Base-by-base conservation (phyloP, 2,888 invertebrate species). In the Lycophotia porphyrea region DNA sequence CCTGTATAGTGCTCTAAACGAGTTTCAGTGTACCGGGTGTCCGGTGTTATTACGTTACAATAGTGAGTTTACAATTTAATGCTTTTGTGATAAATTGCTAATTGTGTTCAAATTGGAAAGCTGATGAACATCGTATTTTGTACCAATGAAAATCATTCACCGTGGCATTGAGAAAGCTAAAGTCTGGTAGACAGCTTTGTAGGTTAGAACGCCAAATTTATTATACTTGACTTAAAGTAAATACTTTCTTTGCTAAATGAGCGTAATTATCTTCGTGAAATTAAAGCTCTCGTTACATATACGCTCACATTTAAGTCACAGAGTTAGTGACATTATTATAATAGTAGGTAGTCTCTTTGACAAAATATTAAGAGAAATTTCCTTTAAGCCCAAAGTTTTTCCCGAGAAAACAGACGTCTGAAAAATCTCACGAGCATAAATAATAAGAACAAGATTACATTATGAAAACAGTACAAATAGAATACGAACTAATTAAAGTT, bases 21-120 rank as follows among this genome's bases (percentile, higher is more conserved):
- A 86, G 80, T 88, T 85, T 82, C 80, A 86, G 80, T 82, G 80
- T 79, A 82, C 77, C 61, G 67, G 69, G 63, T 71, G 78, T 67
- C 67, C 70, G 27, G 64, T 78, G 72, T 79, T 84, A 84, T 82
- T 81, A 71, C 67, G 76, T 84, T 76, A 78, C 67, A 78, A 77
- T 67, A 69, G 74, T 65, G 39, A 66, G 44, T 47, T 61, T 58
- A 69, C 49, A 74, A 72, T 74, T 60, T 44, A 58, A 66, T 76
- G 65, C 36, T 34, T 58, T 76, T 72, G 21, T 31, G 39, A 8
- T 18, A 49, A n/a, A 64, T 9, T 65, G n/a, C 47, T 47, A 34
- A 64, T 58, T 66, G 36, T 39, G 58, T 81, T 72, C 8, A 2
- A 75, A n/a, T 68, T 64, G 24, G 58, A 42, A 52, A 24, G 11